Evolutionary conservation across 2,797 vertebrate species (phyloP).

Genomic region (Nothura maculosa): DNA sequence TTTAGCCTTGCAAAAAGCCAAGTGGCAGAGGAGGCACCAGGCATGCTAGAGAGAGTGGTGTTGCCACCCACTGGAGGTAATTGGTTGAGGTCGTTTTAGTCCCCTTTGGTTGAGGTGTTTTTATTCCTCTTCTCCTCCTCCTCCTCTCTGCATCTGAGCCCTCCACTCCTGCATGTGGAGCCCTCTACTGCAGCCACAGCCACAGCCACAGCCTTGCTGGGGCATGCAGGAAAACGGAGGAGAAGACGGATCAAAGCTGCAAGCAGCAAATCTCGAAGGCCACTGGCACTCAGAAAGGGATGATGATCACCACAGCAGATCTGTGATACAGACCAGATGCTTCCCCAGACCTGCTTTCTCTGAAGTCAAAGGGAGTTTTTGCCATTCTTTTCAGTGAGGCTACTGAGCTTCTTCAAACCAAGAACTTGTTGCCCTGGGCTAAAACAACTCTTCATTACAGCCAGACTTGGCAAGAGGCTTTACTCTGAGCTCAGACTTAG

Average conservation of each 20-base stretch:
- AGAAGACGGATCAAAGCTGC: background rate
- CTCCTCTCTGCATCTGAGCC: background rate
- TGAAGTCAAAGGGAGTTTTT: background rate
- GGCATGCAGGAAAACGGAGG: background rate
- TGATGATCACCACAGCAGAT: fast-evolving
- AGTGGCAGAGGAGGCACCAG: background rate
- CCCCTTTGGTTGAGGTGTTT: fast-evolving
- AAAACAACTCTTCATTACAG: background rate
- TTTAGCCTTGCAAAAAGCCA: background rate
- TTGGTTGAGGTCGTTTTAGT: background rate
- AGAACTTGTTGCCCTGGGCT: background rate
- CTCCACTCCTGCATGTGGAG: fast-evolving
- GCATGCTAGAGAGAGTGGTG: fast-evolving
- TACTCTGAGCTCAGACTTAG: background rate
- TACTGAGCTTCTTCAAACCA: background rate
- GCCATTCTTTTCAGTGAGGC: background rate
- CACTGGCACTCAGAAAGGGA: background rate
- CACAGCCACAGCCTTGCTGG: background rate
- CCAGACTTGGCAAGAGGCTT: background rate
- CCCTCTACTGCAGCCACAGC: too few species aligned
- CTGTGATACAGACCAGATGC: background rate
- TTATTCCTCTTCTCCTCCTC: background rate
- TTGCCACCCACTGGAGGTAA: background rate
- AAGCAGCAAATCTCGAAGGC: background rate
- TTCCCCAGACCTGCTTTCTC: background rate